A percentile compares a stretch with the other conserved stretches of the same genome.
These are phyloP conservation scores for Eurypyga helias DNA, from an alignment of 2,113 vertebrate genomes.

Conservation along the genomic window DNA sequence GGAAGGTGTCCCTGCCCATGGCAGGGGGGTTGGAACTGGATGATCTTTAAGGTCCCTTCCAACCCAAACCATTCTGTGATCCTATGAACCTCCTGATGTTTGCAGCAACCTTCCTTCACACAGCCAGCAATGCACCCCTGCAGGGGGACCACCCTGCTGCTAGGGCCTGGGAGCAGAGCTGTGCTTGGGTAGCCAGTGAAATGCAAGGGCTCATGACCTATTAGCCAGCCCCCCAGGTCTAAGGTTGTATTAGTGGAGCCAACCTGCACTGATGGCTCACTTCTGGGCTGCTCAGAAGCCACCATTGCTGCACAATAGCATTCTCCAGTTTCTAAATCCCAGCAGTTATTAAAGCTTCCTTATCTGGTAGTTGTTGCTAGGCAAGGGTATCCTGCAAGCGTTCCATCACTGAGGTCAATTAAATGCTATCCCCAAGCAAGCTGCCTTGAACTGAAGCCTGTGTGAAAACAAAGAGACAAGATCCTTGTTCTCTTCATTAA, in stretches of 20 bases:
- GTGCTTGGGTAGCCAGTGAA: background rate
- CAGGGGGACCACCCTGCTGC: background rate
- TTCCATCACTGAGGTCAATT: slow-evolving; percentile 40
- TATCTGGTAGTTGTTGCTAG: background rate
- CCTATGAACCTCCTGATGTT: background rate
- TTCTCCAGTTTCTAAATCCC: background rate
- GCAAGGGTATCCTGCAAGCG: background rate
- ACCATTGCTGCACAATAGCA: background rate
- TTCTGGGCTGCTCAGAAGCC: background rate
- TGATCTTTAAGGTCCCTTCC: too few relatives aligned
- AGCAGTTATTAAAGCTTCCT: slow-evolving; percentile 2
- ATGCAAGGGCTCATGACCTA: background rate
- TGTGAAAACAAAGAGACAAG: background rate
- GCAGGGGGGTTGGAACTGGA: too few relatives aligned
- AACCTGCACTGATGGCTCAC: background rate
- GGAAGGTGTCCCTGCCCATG: too few relatives aligned
- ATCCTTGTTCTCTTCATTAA: slow-evolving; percentile 23
- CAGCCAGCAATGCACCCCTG: background rate
- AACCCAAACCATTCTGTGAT: too few relatives aligned
- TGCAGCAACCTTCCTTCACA: background rate
- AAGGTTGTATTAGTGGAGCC: background rate
- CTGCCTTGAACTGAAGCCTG: slow-evolving; percentile 12
- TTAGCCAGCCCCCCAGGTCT: background rate
- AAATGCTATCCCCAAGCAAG: slow-evolving; percentile 49
- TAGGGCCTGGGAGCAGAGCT: background rate